Conservation (phyloP, 2,888 invertebrate species). For the Idaea straminata region DNA sequence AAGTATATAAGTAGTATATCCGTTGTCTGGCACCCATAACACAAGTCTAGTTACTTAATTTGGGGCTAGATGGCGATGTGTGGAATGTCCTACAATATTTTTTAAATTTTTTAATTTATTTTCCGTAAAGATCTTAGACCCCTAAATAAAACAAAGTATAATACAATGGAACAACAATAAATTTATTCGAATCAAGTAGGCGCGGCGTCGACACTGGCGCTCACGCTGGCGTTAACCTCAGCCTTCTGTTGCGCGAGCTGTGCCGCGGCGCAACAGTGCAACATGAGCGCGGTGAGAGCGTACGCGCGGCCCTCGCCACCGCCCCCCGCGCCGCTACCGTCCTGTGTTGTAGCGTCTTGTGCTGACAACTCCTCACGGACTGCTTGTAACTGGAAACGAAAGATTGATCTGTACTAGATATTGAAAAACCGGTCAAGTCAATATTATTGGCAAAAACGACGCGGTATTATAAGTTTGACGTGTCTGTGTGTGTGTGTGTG, state of each 20-base stretch:
- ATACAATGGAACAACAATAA: constrained; percentile 50
- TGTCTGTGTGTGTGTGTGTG: no score
- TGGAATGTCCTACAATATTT: no score
- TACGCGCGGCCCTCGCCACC: constrained; percentile 90
- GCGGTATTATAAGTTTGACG: no score
- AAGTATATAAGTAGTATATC: no score
- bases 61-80: no score
- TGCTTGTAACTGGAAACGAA: constrained; percentile 53
- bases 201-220: constrained; percentile 32
- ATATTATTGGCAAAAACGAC: no score
- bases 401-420: no score
- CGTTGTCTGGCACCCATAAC: no score
- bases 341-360: constrained; percentile 51
- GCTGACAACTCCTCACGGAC: constrained; percentile 70
- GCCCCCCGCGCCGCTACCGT: constrained; percentile 82
- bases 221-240: constrained; percentile 20
- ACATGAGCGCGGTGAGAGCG: constrained; percentile 94
- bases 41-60: no score
- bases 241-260: constrained; percentile 83
- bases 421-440: no score
- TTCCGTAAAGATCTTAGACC: no score
- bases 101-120: no score
- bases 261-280: constrained; percentile 96
- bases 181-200: constrained; percentile 53
- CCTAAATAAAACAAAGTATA: constrained; percentile 28